Base-by-base conservation (phyloP, 2,113 vertebrate species). In the Pterocles burchelli region DNA sequence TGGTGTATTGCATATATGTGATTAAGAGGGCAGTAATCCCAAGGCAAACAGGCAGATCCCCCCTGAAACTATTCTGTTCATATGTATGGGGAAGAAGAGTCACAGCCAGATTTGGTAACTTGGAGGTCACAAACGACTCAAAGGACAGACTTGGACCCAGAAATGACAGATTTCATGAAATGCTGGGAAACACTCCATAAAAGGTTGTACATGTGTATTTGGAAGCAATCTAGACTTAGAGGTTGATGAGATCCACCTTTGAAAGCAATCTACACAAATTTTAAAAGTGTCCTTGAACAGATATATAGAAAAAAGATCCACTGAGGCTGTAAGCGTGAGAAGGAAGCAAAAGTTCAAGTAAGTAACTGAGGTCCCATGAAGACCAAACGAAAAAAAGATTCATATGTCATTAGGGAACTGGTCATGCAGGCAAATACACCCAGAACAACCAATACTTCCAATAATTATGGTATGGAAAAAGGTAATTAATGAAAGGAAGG, bases 381-480 rank as follows among this genome's bases (percentile, higher is more conserved):
- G 13, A 49, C 2, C 1, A 19, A 4, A 15, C 21, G 15, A 36
- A 26, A 52, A n/a, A 59, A 29, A 29, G 0, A 77, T 17, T 68
- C 11, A 34, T 11, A 49, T n/a, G 4, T 12, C 8, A 17, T 10
- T 25, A 67, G 25, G 3, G 10, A 62, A 67, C 29, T 49, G 25
- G 17, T 9, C 22, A 68, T 14, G 22, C 21, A 71, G 1, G 9
- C 41, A 77, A 38, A 80, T 48, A 55, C 5, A 81, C 5, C 2
- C 68, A 49, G 65, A 80, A 18, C 2, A 63, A 3, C 0, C 25
- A 31, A 8, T 17, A 26, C 7, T 65, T 80, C 14, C n/a, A 65
- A 1, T n/a, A 45, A 36, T 34, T n/a, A 54, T 4, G 1, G 13
- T 26, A 84, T 11, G 15, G 26, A 25, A 66, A 76, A 54, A 38